These are phyloP conservation scores for Syngnathus typhle DNA, from an alignment of 2,113 vertebrate genomes.

Conservation along the genomic window DNA sequence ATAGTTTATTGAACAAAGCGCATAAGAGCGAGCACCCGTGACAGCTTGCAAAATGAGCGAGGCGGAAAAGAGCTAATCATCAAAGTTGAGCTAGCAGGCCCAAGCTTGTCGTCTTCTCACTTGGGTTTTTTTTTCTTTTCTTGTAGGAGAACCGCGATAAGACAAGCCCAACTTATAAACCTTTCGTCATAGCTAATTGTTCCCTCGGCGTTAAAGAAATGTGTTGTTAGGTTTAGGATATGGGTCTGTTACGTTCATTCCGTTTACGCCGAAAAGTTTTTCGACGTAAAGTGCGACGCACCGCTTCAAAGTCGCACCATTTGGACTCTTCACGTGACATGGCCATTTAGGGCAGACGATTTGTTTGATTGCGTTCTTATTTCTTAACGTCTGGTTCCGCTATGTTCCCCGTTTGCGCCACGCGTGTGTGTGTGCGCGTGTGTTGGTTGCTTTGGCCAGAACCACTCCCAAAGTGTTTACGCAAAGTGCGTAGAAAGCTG, in stretches of 20 bases:
- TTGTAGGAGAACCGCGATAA: conserved; percentile 30
- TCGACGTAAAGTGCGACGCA: conserved; percentile 10
- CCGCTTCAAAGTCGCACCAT: background rate
- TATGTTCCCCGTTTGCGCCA: conserved; percentile 59
- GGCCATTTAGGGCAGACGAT: background rate
- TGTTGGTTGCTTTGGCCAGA: background rate
- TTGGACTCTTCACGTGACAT: background rate
- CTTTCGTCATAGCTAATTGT: background rate
- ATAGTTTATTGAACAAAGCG: background rate
- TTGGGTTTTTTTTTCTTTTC: conserved; percentile 38
- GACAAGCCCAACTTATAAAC: conserved; percentile 4
- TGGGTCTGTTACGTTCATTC: background rate
- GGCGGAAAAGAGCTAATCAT: background rate
- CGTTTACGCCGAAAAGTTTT: conserved; percentile 15
- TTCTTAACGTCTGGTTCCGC: conserved; percentile 44
- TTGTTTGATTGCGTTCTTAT: conserved; percentile 20
- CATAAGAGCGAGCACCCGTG: background rate
- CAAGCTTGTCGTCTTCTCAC: background rate
- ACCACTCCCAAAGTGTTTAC: conserved; percentile 5
- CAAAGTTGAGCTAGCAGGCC: conserved; percentile 28
- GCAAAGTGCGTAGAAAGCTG: conserved; percentile 3
- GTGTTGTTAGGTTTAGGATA: background rate
- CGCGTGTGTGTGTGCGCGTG: background rate
- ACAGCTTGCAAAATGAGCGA: background rate
- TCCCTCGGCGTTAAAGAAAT: background rate